Evolutionary conservation across 2,888 invertebrate genomes (phyloP).

Genomic region (Drosophila paranaensis): DNA sequence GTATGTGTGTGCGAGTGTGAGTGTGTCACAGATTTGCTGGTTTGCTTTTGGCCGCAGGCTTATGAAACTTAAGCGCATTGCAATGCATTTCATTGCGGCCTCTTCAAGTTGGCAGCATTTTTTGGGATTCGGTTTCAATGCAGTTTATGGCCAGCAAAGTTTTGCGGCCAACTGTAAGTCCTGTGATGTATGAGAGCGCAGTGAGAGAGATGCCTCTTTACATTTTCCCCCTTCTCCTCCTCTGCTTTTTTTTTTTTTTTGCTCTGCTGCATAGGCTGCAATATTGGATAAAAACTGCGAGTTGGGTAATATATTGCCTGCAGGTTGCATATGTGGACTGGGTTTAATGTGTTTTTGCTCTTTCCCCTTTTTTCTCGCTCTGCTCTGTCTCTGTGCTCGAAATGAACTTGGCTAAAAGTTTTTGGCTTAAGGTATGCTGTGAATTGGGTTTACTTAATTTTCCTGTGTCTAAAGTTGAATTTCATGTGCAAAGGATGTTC

Average conservation of each 20-base stretch:
- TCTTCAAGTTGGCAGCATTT: conserved; percentile 51
- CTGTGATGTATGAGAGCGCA: conserved; percentile 39
- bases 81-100: conserved; percentile 64
- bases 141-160: conserved; percentile 58
- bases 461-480: conserved; percentile 13
- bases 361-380: neutral
- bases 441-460: conserved; percentile 20
- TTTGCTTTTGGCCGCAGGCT: conserved; percentile 64
- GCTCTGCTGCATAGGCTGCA: conserved; percentile 45
- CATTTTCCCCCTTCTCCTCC: neutral
- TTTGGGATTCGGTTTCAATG: conserved; percentile 37
- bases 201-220: conserved; percentile 11
- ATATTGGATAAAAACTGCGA: conserved; percentile 59
- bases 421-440: conserved; percentile 15
- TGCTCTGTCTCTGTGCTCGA: neutral
- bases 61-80: conserved; percentile 65
- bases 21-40: conserved; percentile 49
- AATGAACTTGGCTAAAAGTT: conserved; percentile 35
- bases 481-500: conserved; percentile 18
- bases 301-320: conserved; percentile 54
- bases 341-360: conserved; percentile 31
- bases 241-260: too few species aligned
- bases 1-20: conserved; percentile 10
- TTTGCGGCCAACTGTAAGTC: conserved; percentile 57
- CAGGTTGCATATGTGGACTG: conserved; percentile 36